A percentile compares a stretch with the other conserved stretches of the same genome.
These are phyloP conservation scores for Euborellia annulipes DNA, from an alignment of 1,140 invertebrate species.

Conservation along the genomic window DNA sequence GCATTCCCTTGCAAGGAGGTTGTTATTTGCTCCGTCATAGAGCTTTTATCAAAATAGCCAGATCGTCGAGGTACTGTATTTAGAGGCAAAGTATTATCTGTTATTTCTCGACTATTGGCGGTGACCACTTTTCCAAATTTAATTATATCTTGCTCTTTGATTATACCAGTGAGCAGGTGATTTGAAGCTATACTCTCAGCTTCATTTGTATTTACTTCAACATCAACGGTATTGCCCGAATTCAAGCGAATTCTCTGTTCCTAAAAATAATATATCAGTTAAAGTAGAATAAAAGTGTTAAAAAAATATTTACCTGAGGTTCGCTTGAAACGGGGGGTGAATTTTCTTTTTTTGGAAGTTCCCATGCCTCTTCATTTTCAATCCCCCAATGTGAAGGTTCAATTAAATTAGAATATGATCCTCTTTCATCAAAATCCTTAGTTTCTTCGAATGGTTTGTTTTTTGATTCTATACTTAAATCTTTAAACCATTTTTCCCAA, in stretches of 20 bases:
- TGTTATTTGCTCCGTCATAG: constrained; percentile 34
- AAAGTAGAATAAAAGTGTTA: no score
- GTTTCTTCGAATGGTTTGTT: no score
- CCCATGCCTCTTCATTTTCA: no score
- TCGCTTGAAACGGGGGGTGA: no score
- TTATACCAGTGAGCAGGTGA: constrained; percentile 4
- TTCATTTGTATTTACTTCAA: constrained; percentile 16
- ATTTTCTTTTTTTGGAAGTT: no score
- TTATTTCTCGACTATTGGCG: constrained; percentile 27
- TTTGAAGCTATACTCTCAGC: background rate
- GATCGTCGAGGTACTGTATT: constrained; percentile 23
- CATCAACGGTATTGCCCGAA: constrained; percentile 25
- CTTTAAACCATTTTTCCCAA: no score
- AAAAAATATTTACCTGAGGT: no score
- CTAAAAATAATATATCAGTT: constrained; percentile 8
- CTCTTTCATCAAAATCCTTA: no score
- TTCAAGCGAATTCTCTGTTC: constrained; percentile 17
- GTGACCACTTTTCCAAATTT: constrained; percentile 22
- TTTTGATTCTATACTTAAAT: no score
- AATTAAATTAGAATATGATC: no score
- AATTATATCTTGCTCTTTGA: constrained; percentile 1
- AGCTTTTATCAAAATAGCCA: constrained; percentile 43
- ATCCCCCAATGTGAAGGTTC: no score
- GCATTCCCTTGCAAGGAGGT: constrained; percentile 12
- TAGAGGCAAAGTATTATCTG: background rate